Evolutionary conservation across 1,140 invertebrate genomes (phyloP).

Genomic region (Mactra quadrangularis): DNA sequence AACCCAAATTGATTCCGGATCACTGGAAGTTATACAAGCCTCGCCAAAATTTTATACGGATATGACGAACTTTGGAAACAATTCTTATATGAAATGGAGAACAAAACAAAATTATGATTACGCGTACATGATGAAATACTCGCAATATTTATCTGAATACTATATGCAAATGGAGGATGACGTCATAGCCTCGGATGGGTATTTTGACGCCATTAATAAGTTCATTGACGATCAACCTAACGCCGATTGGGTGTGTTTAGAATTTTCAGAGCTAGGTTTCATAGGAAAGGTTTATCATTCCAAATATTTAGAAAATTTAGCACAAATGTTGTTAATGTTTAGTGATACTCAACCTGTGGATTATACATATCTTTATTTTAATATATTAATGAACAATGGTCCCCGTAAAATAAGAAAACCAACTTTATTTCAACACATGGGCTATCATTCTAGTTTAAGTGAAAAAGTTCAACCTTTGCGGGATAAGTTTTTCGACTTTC

Average conservation of each 20-base stretch:
- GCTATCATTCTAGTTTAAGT: constrained; percentile 85
- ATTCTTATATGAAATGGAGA: constrained; percentile 75
- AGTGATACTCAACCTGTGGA: constrained; percentile 82
- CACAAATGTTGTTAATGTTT: constrained; percentile 79
- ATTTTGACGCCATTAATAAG: constrained; percentile 73
- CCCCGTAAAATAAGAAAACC: constrained; percentile 68
- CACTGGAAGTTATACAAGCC: constrained; percentile 78
- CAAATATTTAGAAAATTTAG: constrained; percentile 75
- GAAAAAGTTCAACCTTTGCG: constrained; percentile 98
- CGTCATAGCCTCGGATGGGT: constrained; percentile 72
- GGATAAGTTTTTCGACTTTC: constrained; percentile 83
- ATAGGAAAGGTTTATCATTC: constrained; percentile 82
- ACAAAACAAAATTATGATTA: constrained; percentile 82
- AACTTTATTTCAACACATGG: constrained; percentile 82
- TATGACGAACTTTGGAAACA: constrained; percentile 41
- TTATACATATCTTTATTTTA: constrained; percentile 80
- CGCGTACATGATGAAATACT: constrained; percentile 78
- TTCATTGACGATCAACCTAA: constrained; percentile 70
- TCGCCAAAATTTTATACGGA: constrained; percentile 75
- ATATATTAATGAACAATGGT: constrained; percentile 68
- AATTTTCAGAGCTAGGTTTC: constrained; percentile 80
- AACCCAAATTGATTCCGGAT: constrained; percentile 65
- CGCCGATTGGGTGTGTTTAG: constrained; percentile 76
- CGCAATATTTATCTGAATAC: constrained; percentile 74
- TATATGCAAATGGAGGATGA: constrained; percentile 82